These are phyloP conservation scores for Gopherus evgoodei DNA, from an alignment of 2,113 vertebrate genomes.

Conservation along the genomic window DNA sequence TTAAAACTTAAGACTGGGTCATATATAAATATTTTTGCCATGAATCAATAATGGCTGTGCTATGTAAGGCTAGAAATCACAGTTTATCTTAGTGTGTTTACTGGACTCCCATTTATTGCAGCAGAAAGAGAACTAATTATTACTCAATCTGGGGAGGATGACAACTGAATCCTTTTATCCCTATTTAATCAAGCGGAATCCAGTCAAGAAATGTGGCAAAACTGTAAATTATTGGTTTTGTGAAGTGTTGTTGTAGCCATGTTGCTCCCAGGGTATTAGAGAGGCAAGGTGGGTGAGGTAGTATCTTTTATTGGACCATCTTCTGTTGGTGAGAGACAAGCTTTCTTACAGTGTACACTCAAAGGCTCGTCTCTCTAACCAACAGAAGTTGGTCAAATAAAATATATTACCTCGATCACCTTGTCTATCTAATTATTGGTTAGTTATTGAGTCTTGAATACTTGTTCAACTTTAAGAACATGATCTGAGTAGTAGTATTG, in stretches of 20 bases:
- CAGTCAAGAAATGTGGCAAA: background rate
- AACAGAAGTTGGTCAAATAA: background rate
- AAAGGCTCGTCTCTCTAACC: background rate
- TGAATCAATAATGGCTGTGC: conserved; percentile 63
- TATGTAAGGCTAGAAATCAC: conserved; percentile 41
- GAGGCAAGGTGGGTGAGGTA: no score
- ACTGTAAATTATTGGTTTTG: background rate
- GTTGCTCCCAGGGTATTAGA: background rate
- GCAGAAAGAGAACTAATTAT: conserved; percentile 2
- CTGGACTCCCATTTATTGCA: conserved; percentile 44
- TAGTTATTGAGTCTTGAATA: conserved; percentile 45
- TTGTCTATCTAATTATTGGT: background rate
- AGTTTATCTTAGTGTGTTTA: conserved; percentile 5
- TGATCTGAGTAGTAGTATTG: background rate
- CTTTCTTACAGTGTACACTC: background rate
- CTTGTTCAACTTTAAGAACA: background rate
- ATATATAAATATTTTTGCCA: conserved; percentile 55
- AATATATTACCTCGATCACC: background rate
- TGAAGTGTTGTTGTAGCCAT: background rate
- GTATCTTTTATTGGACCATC: no score
- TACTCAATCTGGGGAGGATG: conserved; percentile 28
- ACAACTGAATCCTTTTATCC: background rate
- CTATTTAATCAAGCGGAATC: background rate
- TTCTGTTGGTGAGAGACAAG: no score
- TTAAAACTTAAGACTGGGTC: conserved; percentile 23